These are phyloP conservation scores for Megaustenia siamemsis DNA, from an alignment of 2,888 invertebrate species.

Conservation along the genomic window DNA sequence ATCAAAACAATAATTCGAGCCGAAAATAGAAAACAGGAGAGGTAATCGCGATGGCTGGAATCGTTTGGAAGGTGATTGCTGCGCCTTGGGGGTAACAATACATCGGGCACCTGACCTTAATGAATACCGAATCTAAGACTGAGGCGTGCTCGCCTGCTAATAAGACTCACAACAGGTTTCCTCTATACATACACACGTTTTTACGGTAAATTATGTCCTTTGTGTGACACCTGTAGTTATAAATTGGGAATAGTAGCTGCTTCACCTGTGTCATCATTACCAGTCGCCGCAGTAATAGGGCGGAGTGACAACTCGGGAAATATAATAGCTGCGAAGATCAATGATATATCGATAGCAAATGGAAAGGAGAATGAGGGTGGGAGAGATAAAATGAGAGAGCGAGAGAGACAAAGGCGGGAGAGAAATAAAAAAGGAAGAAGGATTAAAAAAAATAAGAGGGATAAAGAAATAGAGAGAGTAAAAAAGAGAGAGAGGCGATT, in stretches of 20 bases:
- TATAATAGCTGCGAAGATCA: neutral
- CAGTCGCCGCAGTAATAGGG: neutral
- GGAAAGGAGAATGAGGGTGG: neutral
- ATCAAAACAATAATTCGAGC: no score
- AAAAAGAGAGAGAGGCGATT: no score
- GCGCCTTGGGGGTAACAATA: neutral
- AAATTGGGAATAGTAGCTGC: neutral
- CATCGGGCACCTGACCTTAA: neutral
- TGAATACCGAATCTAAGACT: neutral
- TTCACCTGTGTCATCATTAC: neutral
- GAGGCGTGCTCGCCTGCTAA: neutral
- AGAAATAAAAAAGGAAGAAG: no score
- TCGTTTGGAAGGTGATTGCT: neutral
- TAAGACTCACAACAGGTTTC: neutral
- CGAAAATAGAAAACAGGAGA: no score
- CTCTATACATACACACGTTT: neutral
- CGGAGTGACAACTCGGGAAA: neutral
- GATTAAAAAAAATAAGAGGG: no score
- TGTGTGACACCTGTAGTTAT: neutral
- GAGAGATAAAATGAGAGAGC: no score
- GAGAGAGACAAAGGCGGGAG: no score
- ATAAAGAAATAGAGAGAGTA: no score
- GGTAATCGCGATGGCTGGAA: neutral
- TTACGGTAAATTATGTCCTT: neutral
- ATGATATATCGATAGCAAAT: conserved; percentile 1